These are phyloP conservation scores for Cheilosia vernalis DNA, from an alignment of 2,888 invertebrate species.

Conservation along the genomic window DNA sequence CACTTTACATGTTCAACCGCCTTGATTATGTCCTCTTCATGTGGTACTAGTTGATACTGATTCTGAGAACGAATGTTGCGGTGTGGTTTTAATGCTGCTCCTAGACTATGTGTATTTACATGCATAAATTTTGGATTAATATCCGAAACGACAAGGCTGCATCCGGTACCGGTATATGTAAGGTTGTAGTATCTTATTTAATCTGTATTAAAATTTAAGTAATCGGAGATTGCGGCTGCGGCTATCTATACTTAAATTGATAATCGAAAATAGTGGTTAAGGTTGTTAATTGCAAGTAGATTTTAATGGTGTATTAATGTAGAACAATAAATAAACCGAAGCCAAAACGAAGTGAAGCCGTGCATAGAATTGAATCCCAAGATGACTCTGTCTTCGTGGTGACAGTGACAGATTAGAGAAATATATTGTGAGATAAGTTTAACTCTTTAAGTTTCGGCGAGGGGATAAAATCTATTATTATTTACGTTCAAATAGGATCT, in stretches of 20 bases:
- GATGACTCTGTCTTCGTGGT: too few species aligned
- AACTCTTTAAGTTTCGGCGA: too few species aligned
- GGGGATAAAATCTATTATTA: too few species aligned
- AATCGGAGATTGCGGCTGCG: constrained; percentile 44
- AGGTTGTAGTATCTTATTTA: constrained; percentile 17
- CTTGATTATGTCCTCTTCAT: constrained; percentile 6
- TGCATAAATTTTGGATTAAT: constrained; percentile 35
- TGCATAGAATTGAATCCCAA: too few species aligned
- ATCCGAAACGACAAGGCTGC: background rate
- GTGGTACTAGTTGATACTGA: background rate
- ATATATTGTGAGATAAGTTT: too few species aligned
- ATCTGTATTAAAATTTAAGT: constrained; percentile 41
- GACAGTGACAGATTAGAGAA: too few species aligned
- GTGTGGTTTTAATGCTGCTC: constrained; percentile 13
- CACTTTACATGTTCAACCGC: constrained; percentile 33
- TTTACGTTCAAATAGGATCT: too few species aligned
- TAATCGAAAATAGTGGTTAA: constrained; percentile 32
- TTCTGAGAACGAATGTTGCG: constrained; percentile 19
- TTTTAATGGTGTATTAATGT: too few species aligned
- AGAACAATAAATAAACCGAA: too few species aligned
- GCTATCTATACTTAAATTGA: constrained; percentile 15
- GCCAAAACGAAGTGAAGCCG: too few species aligned
- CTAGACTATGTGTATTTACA: constrained; percentile 14
- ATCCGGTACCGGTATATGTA: background rate
- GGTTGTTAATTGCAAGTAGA: background rate